Evolutionary conservation across 1,140 invertebrate species (phyloP).

Genomic region (Trichogramma pretiosum): DNA sequence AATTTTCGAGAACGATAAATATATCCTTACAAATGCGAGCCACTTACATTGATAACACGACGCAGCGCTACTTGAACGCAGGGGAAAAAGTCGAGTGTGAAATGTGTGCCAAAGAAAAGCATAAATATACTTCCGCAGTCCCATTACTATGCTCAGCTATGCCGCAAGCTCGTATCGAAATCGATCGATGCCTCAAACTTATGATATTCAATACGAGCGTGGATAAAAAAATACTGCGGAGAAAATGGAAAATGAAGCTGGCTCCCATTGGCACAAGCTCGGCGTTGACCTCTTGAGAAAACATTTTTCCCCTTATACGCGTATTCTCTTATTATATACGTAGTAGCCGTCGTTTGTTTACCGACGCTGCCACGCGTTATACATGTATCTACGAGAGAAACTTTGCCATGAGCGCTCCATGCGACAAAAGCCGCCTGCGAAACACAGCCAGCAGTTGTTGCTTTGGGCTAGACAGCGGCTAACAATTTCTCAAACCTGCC

Average conservation of each 20-base stretch:
- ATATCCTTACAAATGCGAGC: no score
- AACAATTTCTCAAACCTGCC: constrained; percentile 50
- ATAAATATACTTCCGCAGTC: no score
- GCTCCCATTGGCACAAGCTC: not conserved
- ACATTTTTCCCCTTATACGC: no score
- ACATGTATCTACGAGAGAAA: not conserved
- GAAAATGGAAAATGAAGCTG: not conserved
- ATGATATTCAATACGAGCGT: constrained; percentile 26
- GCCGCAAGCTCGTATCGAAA: constrained; percentile 32
- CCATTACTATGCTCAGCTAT: no score
- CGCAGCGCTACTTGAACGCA: not conserved
- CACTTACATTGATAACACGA: constrained; percentile 9
- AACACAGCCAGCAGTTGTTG: no score
- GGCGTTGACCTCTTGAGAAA: not conserved
- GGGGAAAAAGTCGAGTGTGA: constrained; percentile 19
- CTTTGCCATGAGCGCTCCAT: not conserved
- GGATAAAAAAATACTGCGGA: not conserved
- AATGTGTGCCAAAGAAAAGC: constrained; percentile 28
- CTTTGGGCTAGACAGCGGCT: constrained; percentile 37
- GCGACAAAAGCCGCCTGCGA: constrained; percentile 19
- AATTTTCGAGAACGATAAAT: no score
- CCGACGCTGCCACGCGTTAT: no score
- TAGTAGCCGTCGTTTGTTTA: no score
- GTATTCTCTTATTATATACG: no score
- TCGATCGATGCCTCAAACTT: constrained; percentile 26